phyloP scores from a whole-genome alignment of 2,797 vertebrate species.

The Zalophus californianus region DNA sequence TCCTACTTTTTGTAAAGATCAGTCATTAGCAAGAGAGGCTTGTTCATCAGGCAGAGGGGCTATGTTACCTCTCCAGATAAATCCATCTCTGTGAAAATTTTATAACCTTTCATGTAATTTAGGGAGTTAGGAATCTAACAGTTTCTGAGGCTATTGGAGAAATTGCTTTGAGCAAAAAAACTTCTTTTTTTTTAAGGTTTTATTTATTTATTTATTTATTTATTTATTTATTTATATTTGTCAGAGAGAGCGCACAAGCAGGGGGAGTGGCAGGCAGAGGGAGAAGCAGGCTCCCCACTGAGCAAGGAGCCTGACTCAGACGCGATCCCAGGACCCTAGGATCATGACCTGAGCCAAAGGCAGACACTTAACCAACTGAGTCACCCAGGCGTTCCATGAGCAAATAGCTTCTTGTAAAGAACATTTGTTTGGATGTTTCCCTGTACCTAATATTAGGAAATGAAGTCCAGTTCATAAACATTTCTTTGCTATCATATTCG shows the following conservation, averaged over 20 bases:
- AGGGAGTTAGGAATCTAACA: neutral
- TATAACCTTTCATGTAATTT: conserved; percentile 5
- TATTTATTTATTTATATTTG: no score
- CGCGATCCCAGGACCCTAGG: no score
- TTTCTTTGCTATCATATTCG: neutral
- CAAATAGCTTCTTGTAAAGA: neutral
- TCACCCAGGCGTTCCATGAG: neutral
- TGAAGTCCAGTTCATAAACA: neutral
- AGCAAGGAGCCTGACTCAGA: no score
- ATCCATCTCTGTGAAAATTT: neutral
- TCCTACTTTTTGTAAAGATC: neutral
- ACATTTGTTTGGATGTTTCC: neutral
- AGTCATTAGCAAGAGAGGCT: neutral
- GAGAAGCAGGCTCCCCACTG: no score
- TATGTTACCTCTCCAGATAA: neutral
- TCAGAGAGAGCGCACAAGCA: no score
- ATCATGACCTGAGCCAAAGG: no score
- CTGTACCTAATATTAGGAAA: neutral
- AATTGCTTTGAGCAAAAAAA: neutral
- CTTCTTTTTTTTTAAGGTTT: neutral
- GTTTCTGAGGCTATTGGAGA: neutral
- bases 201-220: no score
- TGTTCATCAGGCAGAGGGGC: neutral
- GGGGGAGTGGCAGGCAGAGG: no score
- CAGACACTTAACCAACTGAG: no score